Conservation (phyloP, 2,113 vertebrate species). For the Prolemur simus region DNA sequence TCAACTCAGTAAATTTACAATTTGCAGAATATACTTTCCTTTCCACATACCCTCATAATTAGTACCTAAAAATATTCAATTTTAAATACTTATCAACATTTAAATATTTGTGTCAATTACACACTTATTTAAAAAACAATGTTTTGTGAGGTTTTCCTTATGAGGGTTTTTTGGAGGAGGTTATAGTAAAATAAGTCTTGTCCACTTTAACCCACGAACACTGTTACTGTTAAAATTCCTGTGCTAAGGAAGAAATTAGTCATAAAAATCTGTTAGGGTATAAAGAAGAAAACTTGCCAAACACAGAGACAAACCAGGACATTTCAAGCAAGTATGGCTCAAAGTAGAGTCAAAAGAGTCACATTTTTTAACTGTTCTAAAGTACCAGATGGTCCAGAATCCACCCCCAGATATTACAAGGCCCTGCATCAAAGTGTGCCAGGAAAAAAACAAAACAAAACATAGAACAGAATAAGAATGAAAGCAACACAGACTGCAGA, state of each 20-base stretch:
- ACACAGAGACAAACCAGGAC: conserved; percentile 34
- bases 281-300: conserved; percentile 31
- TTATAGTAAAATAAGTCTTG: neutral
- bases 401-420: conserved; percentile 51
- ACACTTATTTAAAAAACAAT: neutral
- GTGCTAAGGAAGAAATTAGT: conserved; percentile 7
- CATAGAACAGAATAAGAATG: conserved; percentile 33
- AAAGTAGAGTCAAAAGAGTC: conserved; percentile 18
- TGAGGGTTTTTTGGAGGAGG: neutral
- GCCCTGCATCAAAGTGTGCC: conserved; percentile 1
- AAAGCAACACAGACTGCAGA: conserved; percentile 3
- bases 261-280: neutral
- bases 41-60: neutral
- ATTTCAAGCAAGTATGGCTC: conserved; percentile 47
- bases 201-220: conserved; percentile 13
- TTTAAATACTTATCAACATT: neutral
- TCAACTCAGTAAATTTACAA: neutral
- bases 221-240: neutral
- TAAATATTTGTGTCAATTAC: neutral
- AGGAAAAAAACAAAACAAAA: neutral
- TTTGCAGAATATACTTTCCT: neutral
- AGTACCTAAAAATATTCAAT: neutral
- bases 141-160: neutral
- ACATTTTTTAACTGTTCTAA: conserved; percentile 38
- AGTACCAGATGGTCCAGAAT: conserved; percentile 61